phyloP scores from a whole-genome alignment of 2,888 invertebrate genomes.

The Oscheius sp. region DNA sequence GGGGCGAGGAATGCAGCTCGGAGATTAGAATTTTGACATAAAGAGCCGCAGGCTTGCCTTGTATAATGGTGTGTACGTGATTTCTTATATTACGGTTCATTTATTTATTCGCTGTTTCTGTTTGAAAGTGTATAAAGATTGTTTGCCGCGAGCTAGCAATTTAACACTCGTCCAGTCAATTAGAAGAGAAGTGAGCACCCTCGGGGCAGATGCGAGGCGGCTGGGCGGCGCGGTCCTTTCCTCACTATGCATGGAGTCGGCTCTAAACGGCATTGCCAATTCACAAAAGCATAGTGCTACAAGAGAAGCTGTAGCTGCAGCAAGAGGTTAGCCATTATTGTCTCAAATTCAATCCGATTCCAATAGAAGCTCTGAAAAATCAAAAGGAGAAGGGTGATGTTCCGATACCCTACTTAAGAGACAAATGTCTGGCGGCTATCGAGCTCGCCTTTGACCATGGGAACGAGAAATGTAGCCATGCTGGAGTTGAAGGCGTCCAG shows the following conservation, averaged over 20 bases:
- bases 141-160: too few species aligned
- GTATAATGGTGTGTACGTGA: constrained; percentile 1
- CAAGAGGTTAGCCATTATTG: constrained; percentile 57
- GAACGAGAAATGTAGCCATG: constrained; percentile 85
- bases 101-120: constrained; percentile 9
- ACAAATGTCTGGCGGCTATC: constrained; percentile 86
- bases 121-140: too few species aligned
- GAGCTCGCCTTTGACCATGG: constrained; percentile 89
- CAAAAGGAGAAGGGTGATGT: constrained; percentile 55
- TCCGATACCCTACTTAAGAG: constrained; percentile 73
- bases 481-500: constrained; percentile 88
- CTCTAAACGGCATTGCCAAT: constrained; percentile 47
- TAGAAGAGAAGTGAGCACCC: not conserved
- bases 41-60: constrained; percentile 8
- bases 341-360: not conserved
- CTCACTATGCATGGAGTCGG: constrained; percentile 48
- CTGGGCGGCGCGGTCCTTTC: constrained; percentile 10
- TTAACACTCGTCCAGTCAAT: not conserved
- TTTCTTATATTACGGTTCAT: constrained; percentile 1
- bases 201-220: constrained; percentile 16
- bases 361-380: constrained; percentile 46
- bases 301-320: constrained; percentile 59
- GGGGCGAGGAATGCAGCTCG: constrained; percentile 33
- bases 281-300: constrained; percentile 49
- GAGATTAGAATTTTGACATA: constrained; percentile 22